A percentile compares a stretch with the other conserved stretches of the same genome.
Conservation (phyloP, 2,113 vertebrate genomes). For the Grallaria varia region DNA sequence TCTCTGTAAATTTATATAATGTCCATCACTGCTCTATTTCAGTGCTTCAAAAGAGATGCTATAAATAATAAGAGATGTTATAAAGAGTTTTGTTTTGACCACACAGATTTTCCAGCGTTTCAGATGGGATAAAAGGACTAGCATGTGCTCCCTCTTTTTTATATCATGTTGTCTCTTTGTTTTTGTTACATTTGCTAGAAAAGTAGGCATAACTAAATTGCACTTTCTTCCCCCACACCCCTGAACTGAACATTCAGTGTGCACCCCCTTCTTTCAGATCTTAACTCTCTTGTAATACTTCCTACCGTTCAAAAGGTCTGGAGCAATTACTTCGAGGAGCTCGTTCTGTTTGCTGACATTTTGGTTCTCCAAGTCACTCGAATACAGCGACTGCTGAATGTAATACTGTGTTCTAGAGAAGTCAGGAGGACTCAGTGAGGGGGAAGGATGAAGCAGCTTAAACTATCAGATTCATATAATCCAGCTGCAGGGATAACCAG, state of each 20-base stretch:
- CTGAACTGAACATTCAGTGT: neutral
- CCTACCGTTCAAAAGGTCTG: neutral
- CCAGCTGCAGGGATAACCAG: neutral
- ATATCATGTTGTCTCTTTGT: rapidly evolving
- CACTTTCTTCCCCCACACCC: neutral
- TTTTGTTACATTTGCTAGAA: neutral
- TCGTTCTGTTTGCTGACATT: neutral
- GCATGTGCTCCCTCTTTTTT: neutral
- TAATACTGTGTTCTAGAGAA: neutral
- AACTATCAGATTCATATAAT: neutral
- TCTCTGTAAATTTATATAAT: neutral
- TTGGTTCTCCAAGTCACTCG: rapidly evolving
- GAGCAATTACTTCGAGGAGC: neutral
- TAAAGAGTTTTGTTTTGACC: neutral
- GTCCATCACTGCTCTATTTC: neutral
- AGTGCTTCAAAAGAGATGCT: neutral
- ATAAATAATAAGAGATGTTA: neutral
- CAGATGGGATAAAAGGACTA: neutral
- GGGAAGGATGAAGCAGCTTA: neutral
- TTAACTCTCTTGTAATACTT: neutral
- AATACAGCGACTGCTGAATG: neutral
- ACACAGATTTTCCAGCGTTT: neutral
- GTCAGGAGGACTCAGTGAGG: neutral
- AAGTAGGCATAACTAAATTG: neutral
- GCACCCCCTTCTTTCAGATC: neutral